Evolutionary conservation across 2,113 vertebrate species (phyloP), one percentile per base, ranked within the genome.

Genomic region (Nesoenas mayeri): DNA sequence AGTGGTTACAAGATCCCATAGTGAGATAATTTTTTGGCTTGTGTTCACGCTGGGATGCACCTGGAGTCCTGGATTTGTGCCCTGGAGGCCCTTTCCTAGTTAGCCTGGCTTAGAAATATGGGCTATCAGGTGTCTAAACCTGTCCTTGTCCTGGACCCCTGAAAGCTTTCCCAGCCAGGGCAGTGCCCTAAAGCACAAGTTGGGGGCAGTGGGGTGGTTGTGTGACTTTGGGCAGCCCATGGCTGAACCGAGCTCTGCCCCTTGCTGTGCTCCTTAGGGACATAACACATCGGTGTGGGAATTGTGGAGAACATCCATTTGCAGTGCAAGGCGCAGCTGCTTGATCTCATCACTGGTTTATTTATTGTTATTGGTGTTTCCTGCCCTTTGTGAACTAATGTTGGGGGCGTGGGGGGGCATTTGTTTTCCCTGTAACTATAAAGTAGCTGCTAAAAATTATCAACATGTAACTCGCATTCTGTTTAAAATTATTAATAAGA

Each of bases 401-500:
- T 40, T 48, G 21, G 29, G 29, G 44, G 44, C 8, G 10, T 12
- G 2, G 3, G 29, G n/a, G 57, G 34, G 58, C 31, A 7, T 47
- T 77, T 74, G 57, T 21, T 31, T 77, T 88, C 71, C 77, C 29
- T 95, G 85, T 77, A 67, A 42, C 71, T 74, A 10, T 73, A 73
- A 69, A 75, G 93, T 74, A 77, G 70, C 56, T 56, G 56, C 75
- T 91, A 64, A 58, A 78, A 91, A 69, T 77, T 93, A 95, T 91
- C 83, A 83, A 71, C 54, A 96, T 77, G 87, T 94, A 96, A 96
- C 91, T 94, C 92, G 75, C 88, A 94, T 89, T 96, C 79, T 80
- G 65, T 85, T 98, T 95, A 94, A 91, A 97, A 96, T 96, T 96
- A 87, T 97, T 97, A 97, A 94, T 97, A 90, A 97, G 93, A 81